Evolutionary conservation across 2,113 vertebrate species (phyloP).

Genomic region (Sinocyclocheilus maitianheensis): DNA sequence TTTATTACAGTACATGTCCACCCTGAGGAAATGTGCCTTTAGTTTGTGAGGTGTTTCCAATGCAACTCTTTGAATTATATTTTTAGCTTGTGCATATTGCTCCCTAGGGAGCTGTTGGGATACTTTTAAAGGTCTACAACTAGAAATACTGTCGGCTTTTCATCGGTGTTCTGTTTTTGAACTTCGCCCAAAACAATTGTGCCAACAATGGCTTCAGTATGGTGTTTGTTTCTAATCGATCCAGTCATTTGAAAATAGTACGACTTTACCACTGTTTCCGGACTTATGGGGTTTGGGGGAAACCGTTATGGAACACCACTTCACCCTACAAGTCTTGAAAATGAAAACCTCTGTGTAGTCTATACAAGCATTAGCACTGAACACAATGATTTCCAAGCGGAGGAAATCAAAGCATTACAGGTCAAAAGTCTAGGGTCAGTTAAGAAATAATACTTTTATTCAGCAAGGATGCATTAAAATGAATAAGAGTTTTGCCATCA

Average conservation of each 20-base stretch:
- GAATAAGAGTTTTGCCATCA: background rate
- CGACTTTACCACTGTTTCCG: constrained; percentile 52
- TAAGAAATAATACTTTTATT: background rate
- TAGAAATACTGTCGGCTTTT: constrained; percentile 59
- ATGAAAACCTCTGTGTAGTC: background rate
- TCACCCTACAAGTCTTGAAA: background rate
- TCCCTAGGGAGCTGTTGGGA: constrained; percentile 48
- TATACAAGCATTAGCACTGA: background rate
- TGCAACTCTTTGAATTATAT: constrained; percentile 35
- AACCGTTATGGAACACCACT: background rate
- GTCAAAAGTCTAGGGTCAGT: background rate
- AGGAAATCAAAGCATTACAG: background rate
- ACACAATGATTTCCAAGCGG: background rate
- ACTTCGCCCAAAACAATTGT: constrained; percentile 46
- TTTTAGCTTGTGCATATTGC: constrained; percentile 49
- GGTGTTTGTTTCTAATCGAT: constrained; percentile 49
- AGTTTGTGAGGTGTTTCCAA: constrained; percentile 48
- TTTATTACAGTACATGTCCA: constrained; percentile 49
- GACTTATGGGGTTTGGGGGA: constrained; percentile 25
- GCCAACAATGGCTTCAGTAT: constrained; percentile 44
- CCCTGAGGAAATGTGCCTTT: constrained; percentile 22
- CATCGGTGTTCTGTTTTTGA: constrained; percentile 61
- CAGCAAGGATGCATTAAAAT: background rate
- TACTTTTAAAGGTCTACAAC: constrained; percentile 33
- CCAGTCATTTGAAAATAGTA: constrained; percentile 18